Evolutionary conservation across 1,140 invertebrate genomes (phyloP).

Genomic region (Trichoplusia ni): DNA sequence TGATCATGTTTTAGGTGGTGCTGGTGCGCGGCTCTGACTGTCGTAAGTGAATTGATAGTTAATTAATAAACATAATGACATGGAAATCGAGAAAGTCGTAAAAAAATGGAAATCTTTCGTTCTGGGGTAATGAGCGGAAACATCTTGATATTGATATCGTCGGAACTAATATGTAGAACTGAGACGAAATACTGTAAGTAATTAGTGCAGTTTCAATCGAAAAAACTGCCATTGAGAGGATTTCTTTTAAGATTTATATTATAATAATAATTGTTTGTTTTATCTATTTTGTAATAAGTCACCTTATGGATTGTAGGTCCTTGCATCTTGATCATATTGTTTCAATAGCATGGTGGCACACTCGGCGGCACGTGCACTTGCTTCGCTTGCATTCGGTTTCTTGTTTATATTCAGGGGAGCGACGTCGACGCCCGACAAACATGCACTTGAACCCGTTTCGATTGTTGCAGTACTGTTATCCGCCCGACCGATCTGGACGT

Average conservation of each 20-base stretch:
- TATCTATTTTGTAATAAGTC: no score
- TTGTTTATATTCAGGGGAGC: slow-evolving; percentile 11
- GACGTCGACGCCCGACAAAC: neutral
- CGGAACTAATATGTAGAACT: slow-evolving; percentile 17
- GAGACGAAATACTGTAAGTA: neutral
- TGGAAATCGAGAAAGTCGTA: neutral
- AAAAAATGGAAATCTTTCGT: neutral
- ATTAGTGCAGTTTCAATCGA: slow-evolving; percentile 5
- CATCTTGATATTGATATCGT: neutral
- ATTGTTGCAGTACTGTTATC: slow-evolving; percentile 10
- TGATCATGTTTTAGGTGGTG: slow-evolving; percentile 47
- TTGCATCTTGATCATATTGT: no score
- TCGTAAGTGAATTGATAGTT: slow-evolving; percentile 41
- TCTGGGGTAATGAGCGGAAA: neutral
- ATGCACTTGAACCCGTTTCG: slow-evolving; percentile 4
- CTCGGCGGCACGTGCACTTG: neutral
- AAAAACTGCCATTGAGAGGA: no score
- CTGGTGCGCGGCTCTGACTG: slow-evolving; percentile 36
- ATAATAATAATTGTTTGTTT: no score
- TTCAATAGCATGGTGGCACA: no score
- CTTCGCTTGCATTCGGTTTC: neutral
- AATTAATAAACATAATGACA: neutral
- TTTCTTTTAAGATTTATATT: no score
- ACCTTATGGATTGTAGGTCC: no score
- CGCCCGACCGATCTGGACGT: neutral